Percentiles rank a stretch among this genome's conserved stretches.
phyloP scores from a whole-genome alignment of 30 jellyfish, hydroid and myxozoan genomes.

The Hydractinia echinata region DNA sequence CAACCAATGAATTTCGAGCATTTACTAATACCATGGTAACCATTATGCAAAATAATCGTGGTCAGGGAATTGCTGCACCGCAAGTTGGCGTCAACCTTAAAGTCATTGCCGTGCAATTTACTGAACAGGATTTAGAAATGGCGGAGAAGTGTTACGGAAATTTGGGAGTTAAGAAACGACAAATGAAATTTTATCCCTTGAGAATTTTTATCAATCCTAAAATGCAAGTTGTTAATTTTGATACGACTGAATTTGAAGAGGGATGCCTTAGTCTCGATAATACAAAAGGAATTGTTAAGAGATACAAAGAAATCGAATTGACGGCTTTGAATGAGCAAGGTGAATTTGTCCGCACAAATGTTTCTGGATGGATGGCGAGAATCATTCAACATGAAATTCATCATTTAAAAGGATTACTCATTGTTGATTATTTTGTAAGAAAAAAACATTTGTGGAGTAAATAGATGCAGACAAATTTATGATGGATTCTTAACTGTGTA shows the following conservation, averaged over 20 bases:
- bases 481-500: no score
- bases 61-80: constrained; percentile 41
- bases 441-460: not conserved
- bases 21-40: constrained; percentile 1
- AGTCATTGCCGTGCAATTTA: constrained; percentile 29
- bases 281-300: constrained; percentile 14
- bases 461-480: not conserved
- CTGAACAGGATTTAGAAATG: constrained; percentile 11
- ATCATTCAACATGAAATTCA: constrained; percentile 38
- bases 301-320: constrained; percentile 19
- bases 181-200: constrained; percentile 22
- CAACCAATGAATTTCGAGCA: constrained; percentile 12
- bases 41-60: constrained; percentile 19
- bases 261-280: constrained; percentile 29
- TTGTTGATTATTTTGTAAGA: constrained; percentile 16
- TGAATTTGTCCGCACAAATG: not conserved
- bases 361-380: constrained; percentile 40
- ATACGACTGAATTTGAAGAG: constrained; percentile 32
- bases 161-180: constrained; percentile 19
- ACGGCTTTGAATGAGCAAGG: constrained; percentile 7
- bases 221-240: constrained; percentile 9
- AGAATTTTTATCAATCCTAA: constrained; percentile 28
- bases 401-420: constrained; percentile 34
- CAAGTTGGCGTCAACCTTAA: constrained; percentile 33
- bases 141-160: constrained; percentile 20